These are phyloP conservation scores for Drosophila subsilvestris DNA, from an alignment of 2,888 invertebrate species.

Conservation along the genomic window DNA sequence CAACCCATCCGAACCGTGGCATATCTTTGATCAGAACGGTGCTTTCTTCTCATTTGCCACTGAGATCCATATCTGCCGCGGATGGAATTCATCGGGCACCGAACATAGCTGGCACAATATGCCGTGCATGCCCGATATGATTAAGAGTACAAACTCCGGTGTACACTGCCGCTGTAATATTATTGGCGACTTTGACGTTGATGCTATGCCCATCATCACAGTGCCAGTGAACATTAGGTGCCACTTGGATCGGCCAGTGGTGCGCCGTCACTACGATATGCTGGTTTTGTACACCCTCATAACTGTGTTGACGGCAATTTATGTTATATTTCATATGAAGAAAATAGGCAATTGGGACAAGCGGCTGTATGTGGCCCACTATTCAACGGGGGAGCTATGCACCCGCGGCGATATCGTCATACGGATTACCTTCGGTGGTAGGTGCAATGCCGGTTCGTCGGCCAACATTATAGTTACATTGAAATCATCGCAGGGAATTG, in stretches of 20 bases:
- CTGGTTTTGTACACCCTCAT: slow-evolving; percentile 24
- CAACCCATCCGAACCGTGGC: slow-evolving; percentile 12
- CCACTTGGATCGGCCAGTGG: slow-evolving; percentile 44
- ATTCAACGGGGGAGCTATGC: slow-evolving; percentile 11
- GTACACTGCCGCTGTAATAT: slow-evolving; percentile 49
- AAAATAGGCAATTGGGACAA: slow-evolving; percentile 16
- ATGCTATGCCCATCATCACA: slow-evolving; percentile 44
- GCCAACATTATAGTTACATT: slow-evolving; percentile 46
- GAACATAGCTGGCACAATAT: slow-evolving; percentile 50
- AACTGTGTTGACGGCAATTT: not conserved
- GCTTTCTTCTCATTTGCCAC: slow-evolving; percentile 46
- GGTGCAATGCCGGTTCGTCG: slow-evolving; percentile 44
- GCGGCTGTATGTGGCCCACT: slow-evolving; percentile 30
- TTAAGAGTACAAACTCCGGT: slow-evolving; percentile 33
- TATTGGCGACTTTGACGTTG: slow-evolving; percentile 50
- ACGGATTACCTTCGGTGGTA: slow-evolving; percentile 46
- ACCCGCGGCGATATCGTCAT: slow-evolving; percentile 40
- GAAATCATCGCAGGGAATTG: slow-evolving; percentile 7
- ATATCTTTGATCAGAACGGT: slow-evolving; percentile 14
- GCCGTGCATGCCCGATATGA: slow-evolving; percentile 50
- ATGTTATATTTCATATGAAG: slow-evolving; percentile 25
- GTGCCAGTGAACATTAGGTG: slow-evolving; percentile 48
- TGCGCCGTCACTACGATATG: slow-evolving; percentile 30
- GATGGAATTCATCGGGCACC: slow-evolving; percentile 51
- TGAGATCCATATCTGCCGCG: slow-evolving; percentile 46